Percentiles rank a stretch among this genome's conserved stretches.
These are phyloP conservation scores for Phalanger gymnotis DNA, from an alignment of 2,797 vertebrate species.

Conservation along the genomic window DNA sequence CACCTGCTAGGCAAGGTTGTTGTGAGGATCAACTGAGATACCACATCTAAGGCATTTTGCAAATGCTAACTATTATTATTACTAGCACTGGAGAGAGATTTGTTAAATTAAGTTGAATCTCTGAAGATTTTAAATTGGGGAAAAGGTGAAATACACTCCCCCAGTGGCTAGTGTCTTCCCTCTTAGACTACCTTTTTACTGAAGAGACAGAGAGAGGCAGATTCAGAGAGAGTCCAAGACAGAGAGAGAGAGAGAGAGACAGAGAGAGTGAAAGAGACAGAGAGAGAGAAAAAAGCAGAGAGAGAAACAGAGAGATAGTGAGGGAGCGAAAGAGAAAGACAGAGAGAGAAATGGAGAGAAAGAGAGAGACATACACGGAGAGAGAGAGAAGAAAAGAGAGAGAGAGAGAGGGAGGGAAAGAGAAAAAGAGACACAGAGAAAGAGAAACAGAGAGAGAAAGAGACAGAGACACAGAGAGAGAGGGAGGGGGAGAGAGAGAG, in stretches of 20 bases:
- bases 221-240: too few relatives aligned
- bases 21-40: neutral
- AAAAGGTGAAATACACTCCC: neutral
- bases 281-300: too few relatives aligned
- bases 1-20: neutral
- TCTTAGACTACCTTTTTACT: neutral
- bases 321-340: too few relatives aligned
- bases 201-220: too few relatives aligned
- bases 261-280: neutral
- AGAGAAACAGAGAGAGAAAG: too few relatives aligned
- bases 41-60: neutral
- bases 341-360: too few relatives aligned
- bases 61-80: neutral
- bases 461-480: too few relatives aligned
- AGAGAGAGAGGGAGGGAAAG: neutral
- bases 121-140: neutral
- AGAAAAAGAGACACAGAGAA: accelerated
- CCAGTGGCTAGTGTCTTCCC: neutral
- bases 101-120: neutral
- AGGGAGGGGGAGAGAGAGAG: too few relatives aligned
- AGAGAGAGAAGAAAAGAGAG: accelerated
- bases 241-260: too few relatives aligned
- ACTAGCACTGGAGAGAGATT: neutral
- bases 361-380: neutral
- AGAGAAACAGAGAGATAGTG: too few relatives aligned